These are phyloP conservation scores for Chlorodrepanis virens DNA, from an alignment of 2,113 vertebrate genomes.

Conservation along the genomic window DNA sequence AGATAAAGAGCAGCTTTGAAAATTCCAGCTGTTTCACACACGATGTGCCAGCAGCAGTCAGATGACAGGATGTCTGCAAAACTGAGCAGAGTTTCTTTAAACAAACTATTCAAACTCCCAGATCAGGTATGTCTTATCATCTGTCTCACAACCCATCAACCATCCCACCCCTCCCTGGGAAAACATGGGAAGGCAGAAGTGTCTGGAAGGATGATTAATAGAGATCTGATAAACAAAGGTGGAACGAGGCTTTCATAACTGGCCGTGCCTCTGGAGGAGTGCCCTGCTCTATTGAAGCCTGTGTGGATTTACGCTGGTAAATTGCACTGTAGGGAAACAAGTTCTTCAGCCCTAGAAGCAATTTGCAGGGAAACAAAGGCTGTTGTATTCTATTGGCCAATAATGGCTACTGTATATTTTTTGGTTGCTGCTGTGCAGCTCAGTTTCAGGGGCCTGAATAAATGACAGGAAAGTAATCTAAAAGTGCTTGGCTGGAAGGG, in stretches of 20 bases:
- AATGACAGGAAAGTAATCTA: not conserved
- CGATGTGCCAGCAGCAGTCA: not conserved
- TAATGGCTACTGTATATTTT: not conserved
- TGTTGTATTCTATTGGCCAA: not conserved
- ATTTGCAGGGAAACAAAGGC: not conserved
- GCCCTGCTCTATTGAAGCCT: not conserved
- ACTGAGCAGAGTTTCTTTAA: not conserved
- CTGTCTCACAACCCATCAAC: not conserved
- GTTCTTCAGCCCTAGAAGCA: not conserved
- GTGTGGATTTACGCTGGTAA: not conserved
- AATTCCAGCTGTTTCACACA: not conserved
- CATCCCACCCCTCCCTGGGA: not conserved
- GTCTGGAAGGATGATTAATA: not conserved
- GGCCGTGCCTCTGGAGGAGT: not conserved
- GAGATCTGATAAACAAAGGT: not conserved
- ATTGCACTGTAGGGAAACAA: not conserved
- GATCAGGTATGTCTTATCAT: not conserved
- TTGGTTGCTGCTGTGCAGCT: not conserved
- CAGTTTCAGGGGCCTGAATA: not conserved
- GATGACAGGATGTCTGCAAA: not conserved
- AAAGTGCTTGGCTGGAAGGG: not conserved
- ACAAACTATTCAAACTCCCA: not conserved
- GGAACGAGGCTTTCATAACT: not conserved
- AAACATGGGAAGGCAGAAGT: not conserved
- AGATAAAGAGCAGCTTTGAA: not conserved